These are phyloP conservation scores for Peromyscus aztecus DNA, from an alignment of 2,797 vertebrate species.

Conservation along the genomic window DNA sequence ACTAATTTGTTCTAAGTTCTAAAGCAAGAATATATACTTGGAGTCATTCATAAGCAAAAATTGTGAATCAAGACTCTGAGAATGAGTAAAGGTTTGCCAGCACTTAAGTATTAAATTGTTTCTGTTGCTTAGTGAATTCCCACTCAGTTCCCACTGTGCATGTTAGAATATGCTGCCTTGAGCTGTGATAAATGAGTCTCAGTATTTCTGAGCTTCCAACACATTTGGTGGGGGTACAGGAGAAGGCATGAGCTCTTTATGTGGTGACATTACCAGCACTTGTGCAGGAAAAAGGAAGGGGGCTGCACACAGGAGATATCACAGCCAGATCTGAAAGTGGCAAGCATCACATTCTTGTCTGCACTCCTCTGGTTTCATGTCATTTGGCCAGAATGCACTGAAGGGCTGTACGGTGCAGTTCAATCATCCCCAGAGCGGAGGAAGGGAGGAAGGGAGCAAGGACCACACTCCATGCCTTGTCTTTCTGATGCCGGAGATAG, in stretches of 20 bases:
- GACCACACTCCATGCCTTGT: background rate
- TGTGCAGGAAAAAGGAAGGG: background rate
- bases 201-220: background rate
- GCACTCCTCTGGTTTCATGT: background rate
- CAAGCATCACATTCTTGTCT: background rate
- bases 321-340: background rate
- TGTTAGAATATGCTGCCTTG: background rate
- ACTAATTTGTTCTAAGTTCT: background rate
- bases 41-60: background rate
- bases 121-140: background rate
- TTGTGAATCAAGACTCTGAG: background rate
- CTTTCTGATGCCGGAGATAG: background rate
- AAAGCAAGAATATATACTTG: background rate
- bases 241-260: background rate
- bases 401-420: background rate
- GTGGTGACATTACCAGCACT: background rate
- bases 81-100: background rate
- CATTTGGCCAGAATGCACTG: background rate
- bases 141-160: too few species aligned
- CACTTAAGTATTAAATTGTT: background rate
- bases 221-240: background rate
- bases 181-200: background rate
- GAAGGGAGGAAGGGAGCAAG: background rate
- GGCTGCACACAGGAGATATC: background rate
- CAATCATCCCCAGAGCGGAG: background rate